These are phyloP conservation scores for Nilaparvata lugens DNA, from an alignment of 1,140 invertebrate species.

Conservation along the genomic window DNA sequence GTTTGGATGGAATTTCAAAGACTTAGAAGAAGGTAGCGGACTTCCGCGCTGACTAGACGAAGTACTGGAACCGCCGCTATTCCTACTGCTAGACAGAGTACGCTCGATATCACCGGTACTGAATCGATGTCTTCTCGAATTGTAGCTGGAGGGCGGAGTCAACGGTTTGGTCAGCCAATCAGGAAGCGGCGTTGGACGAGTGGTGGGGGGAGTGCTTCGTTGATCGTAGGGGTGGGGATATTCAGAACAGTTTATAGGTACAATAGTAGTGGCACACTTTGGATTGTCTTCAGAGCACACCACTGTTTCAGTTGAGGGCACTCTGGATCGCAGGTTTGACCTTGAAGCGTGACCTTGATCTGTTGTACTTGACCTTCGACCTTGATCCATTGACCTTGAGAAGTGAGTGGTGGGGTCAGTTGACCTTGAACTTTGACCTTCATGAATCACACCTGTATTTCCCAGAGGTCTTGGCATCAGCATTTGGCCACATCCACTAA, in stretches of 20 bases:
- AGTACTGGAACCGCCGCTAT: not conserved
- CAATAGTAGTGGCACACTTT: not conserved
- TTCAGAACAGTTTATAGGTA: not conserved
- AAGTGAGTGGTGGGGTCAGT: too few species aligned
- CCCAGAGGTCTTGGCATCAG: too few species aligned
- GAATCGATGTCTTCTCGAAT: conserved; percentile 17
- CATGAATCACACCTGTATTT: too few species aligned
- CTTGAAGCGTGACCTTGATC: too few species aligned
- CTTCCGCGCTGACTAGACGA: not conserved
- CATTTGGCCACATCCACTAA: too few species aligned
- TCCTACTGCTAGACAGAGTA: not conserved
- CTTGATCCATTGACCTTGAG: too few species aligned
- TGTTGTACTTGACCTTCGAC: too few species aligned
- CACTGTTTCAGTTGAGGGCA: not conserved
- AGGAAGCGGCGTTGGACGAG: not conserved
- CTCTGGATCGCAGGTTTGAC: not conserved
- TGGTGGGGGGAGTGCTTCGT: not conserved
- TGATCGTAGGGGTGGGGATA: not conserved
- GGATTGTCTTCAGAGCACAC: not conserved
- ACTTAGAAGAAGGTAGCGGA: conserved; percentile 19
- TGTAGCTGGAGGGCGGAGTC: conserved; percentile 14
- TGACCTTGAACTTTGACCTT: too few species aligned
- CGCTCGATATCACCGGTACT: conserved; percentile 18
- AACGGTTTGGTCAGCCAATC: conserved; percentile 18
- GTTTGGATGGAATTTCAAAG: conserved; percentile 21